Percentiles rank a stretch among this genome's conserved stretches.
Conservation (phyloP, 2,888 invertebrate genomes). For the Lamproptera curius region DNA sequence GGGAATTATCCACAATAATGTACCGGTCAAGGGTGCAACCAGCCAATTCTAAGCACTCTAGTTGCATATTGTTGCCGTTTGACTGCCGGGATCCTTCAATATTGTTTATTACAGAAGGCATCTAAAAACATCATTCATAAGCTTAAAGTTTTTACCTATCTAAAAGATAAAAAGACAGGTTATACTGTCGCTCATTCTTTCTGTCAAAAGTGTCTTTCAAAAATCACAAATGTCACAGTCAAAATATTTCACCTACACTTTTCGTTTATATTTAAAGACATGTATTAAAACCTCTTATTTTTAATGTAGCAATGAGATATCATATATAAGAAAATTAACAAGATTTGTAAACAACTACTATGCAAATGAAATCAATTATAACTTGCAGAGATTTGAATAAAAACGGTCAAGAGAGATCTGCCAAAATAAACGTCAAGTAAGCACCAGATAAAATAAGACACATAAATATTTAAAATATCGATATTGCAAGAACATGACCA, state of each 20-base stretch:
- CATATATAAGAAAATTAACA: too few species aligned
- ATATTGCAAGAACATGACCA: too few species aligned
- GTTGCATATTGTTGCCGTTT: conserved; percentile 69
- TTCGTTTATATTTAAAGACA: neutral
- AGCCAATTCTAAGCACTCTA: conserved; percentile 86
- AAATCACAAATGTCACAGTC: conserved; percentile 4
- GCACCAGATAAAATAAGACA: too few species aligned
- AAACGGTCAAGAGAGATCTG: conserved; percentile 8
- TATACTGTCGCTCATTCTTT: conserved; percentile 15
- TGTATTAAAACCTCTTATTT: too few species aligned
- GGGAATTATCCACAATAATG: conserved; percentile 82
- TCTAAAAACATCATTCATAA: conserved; percentile 43
- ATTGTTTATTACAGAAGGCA: conserved; percentile 59
- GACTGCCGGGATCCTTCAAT: conserved; percentile 45
- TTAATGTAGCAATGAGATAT: too few species aligned
- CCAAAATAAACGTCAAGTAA: too few species aligned
- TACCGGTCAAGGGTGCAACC: conserved; percentile 89
- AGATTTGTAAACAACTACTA: too few species aligned
- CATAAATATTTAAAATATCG: too few species aligned
- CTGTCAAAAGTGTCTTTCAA: conserved; percentile 14
- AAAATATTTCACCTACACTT: neutral
- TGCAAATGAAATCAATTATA: neutral
- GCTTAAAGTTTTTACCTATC: conserved; percentile 9
- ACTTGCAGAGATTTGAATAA: neutral
- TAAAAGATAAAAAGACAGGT: conserved; percentile 16